Conservation (phyloP, 2,797 vertebrate genomes). For the Protonibea diacanthus region DNA sequence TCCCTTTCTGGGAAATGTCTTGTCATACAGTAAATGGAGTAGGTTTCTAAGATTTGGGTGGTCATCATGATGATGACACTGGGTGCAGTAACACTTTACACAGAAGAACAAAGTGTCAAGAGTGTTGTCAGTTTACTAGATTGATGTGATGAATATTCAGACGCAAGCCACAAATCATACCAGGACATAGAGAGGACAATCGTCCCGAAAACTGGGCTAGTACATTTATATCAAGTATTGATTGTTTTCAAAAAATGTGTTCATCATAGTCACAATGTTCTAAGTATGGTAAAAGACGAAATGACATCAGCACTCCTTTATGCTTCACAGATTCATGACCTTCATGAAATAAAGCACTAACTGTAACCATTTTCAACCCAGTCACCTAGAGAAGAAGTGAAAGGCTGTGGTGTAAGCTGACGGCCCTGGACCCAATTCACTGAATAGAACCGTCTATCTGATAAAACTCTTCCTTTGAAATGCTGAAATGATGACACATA, state of each 20-base stretch:
- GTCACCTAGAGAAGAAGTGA: not conserved
- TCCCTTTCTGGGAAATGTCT: not conserved
- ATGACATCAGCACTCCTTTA: not conserved
- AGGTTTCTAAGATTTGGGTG: not conserved
- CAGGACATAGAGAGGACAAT: not conserved
- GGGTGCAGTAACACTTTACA: not conserved
- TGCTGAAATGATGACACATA: not conserved
- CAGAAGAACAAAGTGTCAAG: not conserved
- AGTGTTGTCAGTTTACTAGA: too few species aligned
- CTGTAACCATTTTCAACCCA: not conserved
- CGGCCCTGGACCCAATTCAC: not conserved
- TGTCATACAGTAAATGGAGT: not conserved
- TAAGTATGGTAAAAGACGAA: not conserved
- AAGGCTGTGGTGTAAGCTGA: not conserved
- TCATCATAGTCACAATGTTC: not conserved
- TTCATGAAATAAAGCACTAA: conserved; percentile 4
- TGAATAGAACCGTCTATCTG: not conserved
- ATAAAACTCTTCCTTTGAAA: not conserved
- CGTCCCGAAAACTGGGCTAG: not conserved
- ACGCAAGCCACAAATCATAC: not conserved
- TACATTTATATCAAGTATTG: not conserved
- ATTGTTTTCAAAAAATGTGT: not conserved
- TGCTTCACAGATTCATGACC: conserved; percentile 12
- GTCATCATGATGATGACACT: not conserved
- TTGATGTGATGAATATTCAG: not conserved